Percentiles rank a stretch among this genome's conserved stretches.
These are phyloP conservation scores for Rhinophrynus dorsalis DNA, from an alignment of 2,797 vertebrate genomes.

Conservation along the genomic window DNA sequence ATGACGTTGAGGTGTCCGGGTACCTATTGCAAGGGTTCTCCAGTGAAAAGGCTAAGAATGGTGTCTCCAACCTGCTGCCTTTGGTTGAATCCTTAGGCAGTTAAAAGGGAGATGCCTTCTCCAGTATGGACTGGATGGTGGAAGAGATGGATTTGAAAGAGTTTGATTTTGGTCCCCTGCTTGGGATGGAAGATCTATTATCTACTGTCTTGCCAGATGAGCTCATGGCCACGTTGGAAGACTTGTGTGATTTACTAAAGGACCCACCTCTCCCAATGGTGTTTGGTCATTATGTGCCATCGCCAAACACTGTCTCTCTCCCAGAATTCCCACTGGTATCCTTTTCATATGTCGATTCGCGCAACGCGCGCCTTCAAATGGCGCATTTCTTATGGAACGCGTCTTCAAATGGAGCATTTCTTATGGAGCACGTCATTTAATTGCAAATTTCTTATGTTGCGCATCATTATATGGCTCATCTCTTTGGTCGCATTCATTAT, in stretches of 20 bases:
- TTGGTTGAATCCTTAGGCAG: constrained; percentile 67
- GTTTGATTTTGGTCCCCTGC: constrained; percentile 86
- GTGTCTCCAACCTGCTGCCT: constrained; percentile 72
- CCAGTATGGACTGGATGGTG: constrained; percentile 93
- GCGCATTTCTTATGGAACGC: too few relatives aligned
- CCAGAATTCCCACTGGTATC: constrained; percentile 60
- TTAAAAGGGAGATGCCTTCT: constrained; percentile 84
- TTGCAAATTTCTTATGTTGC: too few relatives aligned
- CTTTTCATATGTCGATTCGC: too few relatives aligned
- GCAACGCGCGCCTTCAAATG: too few relatives aligned
- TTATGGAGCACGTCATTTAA: too few relatives aligned
- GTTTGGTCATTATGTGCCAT: constrained; percentile 53
- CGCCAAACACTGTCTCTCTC: constrained; percentile 57
- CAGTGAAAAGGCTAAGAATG: constrained; percentile 73
- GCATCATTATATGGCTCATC: too few relatives aligned
- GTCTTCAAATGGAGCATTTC: too few relatives aligned
- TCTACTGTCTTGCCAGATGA: constrained; percentile 83
- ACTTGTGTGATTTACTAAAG: constrained; percentile 76
- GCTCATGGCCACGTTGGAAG: constrained; percentile 83
- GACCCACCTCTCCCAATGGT: constrained; percentile 57
- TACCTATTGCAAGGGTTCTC: constrained; percentile 70
- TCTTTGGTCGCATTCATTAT: too few relatives aligned
- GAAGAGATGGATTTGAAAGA: constrained; percentile 92
- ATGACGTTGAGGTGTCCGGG: constrained; percentile 79
- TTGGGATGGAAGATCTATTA: constrained; percentile 82